phyloP scores from a whole-genome alignment of 2,113 vertebrate genomes.

The Siniperca chuatsi region DNA sequence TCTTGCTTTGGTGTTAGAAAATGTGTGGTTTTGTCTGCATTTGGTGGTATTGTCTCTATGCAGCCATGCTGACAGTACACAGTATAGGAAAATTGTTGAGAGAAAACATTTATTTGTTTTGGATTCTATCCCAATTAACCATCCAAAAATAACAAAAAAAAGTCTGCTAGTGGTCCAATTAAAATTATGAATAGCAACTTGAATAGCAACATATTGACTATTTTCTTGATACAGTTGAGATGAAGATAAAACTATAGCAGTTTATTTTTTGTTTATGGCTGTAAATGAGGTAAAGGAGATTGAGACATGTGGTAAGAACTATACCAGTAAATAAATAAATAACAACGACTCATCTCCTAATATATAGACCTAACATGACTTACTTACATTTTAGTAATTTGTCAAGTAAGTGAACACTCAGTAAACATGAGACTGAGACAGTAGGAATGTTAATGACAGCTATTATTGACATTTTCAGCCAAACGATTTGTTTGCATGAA shows the following conservation, averaged over 20 bases:
- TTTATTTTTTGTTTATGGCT: neutral
- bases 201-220: neutral
- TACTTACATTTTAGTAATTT: neutral
- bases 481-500: neutral
- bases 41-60: neutral
- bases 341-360: neutral
- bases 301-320: neutral
- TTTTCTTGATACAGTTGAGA: neutral
- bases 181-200: neutral
- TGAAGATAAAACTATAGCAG: neutral
- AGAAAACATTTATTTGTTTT: neutral
- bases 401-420: neutral
- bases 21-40: neutral
- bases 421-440: neutral
- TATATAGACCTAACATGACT: neutral
- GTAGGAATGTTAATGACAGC: neutral
- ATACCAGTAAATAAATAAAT: neutral
- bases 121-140: neutral
- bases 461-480: neutral
- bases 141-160: neutral
- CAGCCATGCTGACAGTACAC: neutral
- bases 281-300: neutral
- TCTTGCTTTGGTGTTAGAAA: neutral
- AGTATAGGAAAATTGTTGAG: neutral
- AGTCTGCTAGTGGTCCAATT: neutral